phyloP scores from a whole-genome alignment of 35 echinoderm and acorn worm genomes.

The Patiria miniata region DNA sequence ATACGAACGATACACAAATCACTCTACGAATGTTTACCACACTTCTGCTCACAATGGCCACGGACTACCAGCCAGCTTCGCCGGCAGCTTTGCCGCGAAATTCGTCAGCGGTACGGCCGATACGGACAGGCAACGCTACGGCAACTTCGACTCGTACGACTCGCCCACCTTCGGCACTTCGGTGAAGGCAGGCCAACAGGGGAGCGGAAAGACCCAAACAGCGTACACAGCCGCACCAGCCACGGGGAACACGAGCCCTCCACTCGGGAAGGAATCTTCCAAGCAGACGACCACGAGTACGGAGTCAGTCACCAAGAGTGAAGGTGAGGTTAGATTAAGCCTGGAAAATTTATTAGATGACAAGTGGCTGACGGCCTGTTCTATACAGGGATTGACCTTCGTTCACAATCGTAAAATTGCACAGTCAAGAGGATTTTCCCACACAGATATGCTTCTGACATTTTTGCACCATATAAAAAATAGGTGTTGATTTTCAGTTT shows the following conservation, averaged over 20 bases:
- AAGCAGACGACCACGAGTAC: conserved; percentile 6
- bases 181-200: conserved; percentile 5
- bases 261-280: conserved; percentile 13
- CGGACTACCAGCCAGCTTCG: conserved; percentile 52
- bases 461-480: no score
- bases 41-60: conserved; percentile 42
- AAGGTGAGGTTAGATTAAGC: conserved; percentile 17
- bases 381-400: neutral
- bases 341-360: neutral
- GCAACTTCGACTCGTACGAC: conserved; percentile 25
- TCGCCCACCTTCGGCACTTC: conserved; percentile 14
- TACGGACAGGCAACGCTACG: conserved; percentile 46
- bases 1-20: conserved; percentile 60
- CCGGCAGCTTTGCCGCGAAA: conserved; percentile 58
- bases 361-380: neutral
- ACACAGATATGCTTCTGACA: neutral
- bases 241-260: conserved; percentile 9
- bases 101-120: conserved; percentile 45
- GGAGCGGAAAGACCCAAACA: neutral
- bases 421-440: neutral
- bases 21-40: conserved; percentile 36
- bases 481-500: no score
- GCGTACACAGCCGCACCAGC: conserved; percentile 15
- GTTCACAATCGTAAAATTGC: neutral
- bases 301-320: conserved; percentile 10